Percentiles rank a stretch among this genome's conserved stretches.
Evolutionary conservation across 2,113 vertebrate species (phyloP).

Genomic region (Jaculus jaculus): DNA sequence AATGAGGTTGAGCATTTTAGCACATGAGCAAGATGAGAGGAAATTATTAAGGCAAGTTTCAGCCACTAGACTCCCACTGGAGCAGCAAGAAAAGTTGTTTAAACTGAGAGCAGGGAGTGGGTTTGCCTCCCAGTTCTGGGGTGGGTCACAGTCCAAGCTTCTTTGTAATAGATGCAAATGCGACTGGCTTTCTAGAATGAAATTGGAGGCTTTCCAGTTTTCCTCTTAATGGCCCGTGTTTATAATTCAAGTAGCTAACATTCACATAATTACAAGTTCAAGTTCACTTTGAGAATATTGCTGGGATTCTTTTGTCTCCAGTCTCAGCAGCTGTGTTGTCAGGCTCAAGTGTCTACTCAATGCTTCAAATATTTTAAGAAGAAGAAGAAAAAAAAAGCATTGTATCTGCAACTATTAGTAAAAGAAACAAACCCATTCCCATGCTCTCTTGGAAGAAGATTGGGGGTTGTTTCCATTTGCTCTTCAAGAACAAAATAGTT

Average conservation of each 20-base stretch:
- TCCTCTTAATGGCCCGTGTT: conserved; percentile 59
- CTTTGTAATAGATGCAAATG: neutral
- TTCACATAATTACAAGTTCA: conserved; percentile 83
- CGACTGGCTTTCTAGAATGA: conserved; percentile 39
- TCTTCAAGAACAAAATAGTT: conserved; percentile 81
- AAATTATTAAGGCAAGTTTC: conserved; percentile 83
- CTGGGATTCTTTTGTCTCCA: conserved; percentile 63
- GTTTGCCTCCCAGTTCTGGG: conserved; percentile 49
- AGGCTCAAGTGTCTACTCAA: conserved; percentile 71
- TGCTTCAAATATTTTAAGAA: conserved; percentile 78
- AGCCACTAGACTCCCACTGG: conserved; percentile 80
- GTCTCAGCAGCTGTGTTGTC: conserved; percentile 79
- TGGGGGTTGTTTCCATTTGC: conserved; percentile 74
- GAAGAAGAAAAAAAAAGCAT: conserved; percentile 68
- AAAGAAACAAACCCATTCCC: conserved; percentile 63
- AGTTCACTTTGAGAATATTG: conserved; percentile 79
- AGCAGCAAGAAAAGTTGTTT: conserved; percentile 22
- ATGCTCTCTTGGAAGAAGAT: conserved; percentile 71
- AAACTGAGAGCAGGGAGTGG: neutral
- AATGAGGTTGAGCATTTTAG: conserved; percentile 75
- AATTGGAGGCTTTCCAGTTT: conserved; percentile 70
- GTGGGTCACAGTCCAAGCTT: conserved; percentile 40
- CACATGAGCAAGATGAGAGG: conserved; percentile 79
- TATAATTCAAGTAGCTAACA: conserved; percentile 82
- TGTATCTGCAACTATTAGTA: conserved; percentile 67